Conservation (phyloP, 2,113 vertebrate genomes). For the Merops nubicus region DNA sequence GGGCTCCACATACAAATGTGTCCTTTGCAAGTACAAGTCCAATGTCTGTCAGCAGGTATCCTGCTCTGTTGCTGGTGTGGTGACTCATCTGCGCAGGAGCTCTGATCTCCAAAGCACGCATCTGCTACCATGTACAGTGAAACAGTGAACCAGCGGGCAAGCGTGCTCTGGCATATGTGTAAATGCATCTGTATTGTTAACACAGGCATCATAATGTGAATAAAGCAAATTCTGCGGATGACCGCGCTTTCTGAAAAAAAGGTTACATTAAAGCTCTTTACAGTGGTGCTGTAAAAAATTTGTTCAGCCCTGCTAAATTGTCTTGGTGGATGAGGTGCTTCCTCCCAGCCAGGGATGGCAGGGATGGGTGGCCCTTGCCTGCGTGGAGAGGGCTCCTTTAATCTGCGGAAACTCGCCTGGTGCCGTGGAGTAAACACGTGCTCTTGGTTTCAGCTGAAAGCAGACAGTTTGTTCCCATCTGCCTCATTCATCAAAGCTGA, state of each 20-base stretch:
- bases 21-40: neutral
- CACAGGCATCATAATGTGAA: neutral
- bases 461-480: neutral
- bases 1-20: neutral
- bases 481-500: neutral
- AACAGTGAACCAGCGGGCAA: neutral
- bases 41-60: neutral
- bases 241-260: neutral
- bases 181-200: neutral
- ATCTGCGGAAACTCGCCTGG: neutral
- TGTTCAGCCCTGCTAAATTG: neutral
- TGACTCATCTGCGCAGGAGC: neutral
- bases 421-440: accelerated
- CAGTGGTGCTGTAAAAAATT: neutral
- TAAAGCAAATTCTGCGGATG: neutral
- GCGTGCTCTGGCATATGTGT: neutral
- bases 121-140: neutral
- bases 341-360: accelerated
- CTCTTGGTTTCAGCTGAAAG: neutral
- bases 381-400: neutral
- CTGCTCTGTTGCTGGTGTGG: neutral
- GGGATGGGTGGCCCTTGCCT: neutral
- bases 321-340: neutral
- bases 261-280: neutral
- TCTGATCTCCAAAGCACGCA: neutral